Base-by-base conservation (phyloP, 2,888 invertebrate species). In the Apantesis nais region DNA sequence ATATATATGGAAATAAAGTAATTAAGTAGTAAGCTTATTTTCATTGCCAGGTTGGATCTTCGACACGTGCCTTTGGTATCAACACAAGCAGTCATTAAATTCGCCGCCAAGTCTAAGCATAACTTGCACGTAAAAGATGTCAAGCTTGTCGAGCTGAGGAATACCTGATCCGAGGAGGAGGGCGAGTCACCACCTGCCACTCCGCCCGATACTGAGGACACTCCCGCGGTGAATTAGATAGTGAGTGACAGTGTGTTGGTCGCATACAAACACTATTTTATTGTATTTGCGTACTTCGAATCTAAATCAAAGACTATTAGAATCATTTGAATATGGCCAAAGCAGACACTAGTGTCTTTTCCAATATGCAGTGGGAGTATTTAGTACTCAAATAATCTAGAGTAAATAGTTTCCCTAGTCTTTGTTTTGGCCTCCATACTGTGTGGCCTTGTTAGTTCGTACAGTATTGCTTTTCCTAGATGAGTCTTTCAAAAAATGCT, bases 21-120 rank as follows among this genome's bases (percentile, higher is more conserved):
- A 61, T 34, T 22, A 61, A 22, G 29, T n/a, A 37, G 5, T 29
- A 29, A 70, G 0, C 29, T 29, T 22, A 39, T 48, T 34, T 67
- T 16, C n/a, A 60, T 41, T 52, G 12, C 93, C 81, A 96, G 97
- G 83, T 90, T 98, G 85, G 98, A 98, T 87, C 95, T 98, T 80
- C 96, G 98, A 88, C 97, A 98, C 85, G 97, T 97, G 55, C 97
- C 97, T 11, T 97, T 97, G 83, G 97, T 98, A 60, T 97, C 97
- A 7, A 97, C 97, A 5, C 97, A 97, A 84, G 97, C 97, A 22
- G 96, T 98, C 55, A 97, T 97, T 85, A 97, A 97, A 85, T 98
- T 98, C 87, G 97, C 98, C 2, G 97, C 97, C 74, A 97, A 97
- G 83, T 97, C 97, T 74, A 97, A 97, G 85, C 97, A 97, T 89